Evolutionary conservation across 2,113 vertebrate species (phyloP).

Genomic region (Psophia crepitans): DNA sequence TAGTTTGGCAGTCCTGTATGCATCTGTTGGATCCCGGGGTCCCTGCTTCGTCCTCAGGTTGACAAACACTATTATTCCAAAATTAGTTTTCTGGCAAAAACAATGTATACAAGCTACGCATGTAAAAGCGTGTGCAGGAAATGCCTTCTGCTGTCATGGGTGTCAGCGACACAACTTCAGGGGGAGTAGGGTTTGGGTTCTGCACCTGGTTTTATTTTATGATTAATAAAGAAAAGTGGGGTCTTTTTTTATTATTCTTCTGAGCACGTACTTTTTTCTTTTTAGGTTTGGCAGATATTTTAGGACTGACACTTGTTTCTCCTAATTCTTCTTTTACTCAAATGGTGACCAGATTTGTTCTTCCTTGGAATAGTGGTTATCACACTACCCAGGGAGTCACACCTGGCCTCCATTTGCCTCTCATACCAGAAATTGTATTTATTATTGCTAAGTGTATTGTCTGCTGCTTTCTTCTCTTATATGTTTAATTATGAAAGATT

Average conservation of each 20-base stretch:
- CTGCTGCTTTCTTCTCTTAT: background rate
- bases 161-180: background rate
- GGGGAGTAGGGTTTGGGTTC: background rate
- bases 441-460: background rate
- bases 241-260: background rate
- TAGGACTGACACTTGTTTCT: constrained; percentile 28
- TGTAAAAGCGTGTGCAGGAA: background rate
- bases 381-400: background rate
- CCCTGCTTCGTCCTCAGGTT: background rate
- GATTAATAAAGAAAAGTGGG: background rate
- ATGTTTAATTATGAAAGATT: background rate
- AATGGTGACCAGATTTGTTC: constrained; percentile 46
- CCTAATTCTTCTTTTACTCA: constrained; percentile 20
- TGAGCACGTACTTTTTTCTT: background rate
- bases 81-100: constrained; percentile 19
- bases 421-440: background rate
- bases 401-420: constrained; percentile 37
- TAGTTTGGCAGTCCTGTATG: background rate
- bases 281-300: constrained; percentile 36
- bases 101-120: background rate
- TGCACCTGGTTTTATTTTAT: background rate
- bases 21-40: background rate
- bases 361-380: constrained; percentile 15
- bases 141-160: background rate
- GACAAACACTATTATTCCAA: background rate